A percentile compares a stretch with the other conserved stretches of the same genome.
These are phyloP conservation scores for Microctonus brassicae DNA, from an alignment of 2,888 invertebrate genomes.

Conservation along the genomic window DNA sequence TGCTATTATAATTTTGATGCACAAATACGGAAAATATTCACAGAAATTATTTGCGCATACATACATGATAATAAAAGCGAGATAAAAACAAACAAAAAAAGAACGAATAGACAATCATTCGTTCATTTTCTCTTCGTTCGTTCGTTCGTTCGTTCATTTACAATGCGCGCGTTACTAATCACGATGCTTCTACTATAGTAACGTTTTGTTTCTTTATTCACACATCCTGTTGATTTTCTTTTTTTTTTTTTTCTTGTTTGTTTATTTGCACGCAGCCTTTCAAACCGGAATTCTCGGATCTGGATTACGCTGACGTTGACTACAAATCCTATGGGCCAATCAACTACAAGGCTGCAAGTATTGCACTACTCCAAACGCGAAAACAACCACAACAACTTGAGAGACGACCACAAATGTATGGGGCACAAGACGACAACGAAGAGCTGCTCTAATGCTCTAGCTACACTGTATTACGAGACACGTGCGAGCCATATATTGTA, in stretches of 20 bases:
- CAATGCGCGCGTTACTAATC: slow-evolving; percentile 1
- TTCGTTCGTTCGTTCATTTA: not conserved
- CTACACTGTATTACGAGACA: not conserved
- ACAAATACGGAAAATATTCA: not conserved
- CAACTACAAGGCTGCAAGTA: slow-evolving; percentile 90
- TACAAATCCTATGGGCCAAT: slow-evolving; percentile 92
- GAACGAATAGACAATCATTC: not conserved
- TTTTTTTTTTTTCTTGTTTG: slow-evolving; percentile 5
- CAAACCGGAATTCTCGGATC: slow-evolving; percentile 81
- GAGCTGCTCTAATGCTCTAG: slow-evolving; percentile 64
- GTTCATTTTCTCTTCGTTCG: not conserved
- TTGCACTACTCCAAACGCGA: slow-evolving; percentile 69
- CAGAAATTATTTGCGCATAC: too few relatives aligned
- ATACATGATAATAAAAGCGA: not conserved
- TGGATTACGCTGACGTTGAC: slow-evolving; percentile 92
- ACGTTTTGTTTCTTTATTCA: not conserved
- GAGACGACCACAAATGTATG: slow-evolving; percentile 67
- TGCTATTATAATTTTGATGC: not conserved
- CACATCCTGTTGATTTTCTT: not conserved
- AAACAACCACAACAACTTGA: slow-evolving; percentile 53
- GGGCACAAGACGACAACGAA: slow-evolving; percentile 65
- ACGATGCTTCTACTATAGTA: not conserved
- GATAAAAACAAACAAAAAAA: not conserved
- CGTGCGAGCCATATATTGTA: not conserved
- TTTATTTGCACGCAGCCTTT: slow-evolving; percentile 76